Conservation (phyloP, 2,797 vertebrate species). For the Hoplostethus mediterraneus region DNA sequence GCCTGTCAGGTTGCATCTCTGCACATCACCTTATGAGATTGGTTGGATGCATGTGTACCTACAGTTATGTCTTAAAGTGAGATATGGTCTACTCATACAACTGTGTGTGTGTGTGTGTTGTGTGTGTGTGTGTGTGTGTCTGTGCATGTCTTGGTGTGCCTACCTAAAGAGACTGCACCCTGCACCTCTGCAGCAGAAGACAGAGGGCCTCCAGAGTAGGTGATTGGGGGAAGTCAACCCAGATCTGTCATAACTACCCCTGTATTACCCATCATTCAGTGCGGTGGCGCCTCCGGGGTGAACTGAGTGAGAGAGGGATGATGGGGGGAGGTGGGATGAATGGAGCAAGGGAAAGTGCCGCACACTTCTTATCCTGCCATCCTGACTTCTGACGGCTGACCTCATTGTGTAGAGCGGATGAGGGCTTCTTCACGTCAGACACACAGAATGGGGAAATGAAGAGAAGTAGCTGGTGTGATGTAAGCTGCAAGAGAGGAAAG, state of each 20-base stretch:
- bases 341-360: slow-evolving; percentile 42
- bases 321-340: slow-evolving; percentile 46
- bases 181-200: slow-evolving; percentile 42
- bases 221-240: slow-evolving; percentile 63
- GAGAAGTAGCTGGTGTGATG: slow-evolving; percentile 40
- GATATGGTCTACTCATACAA: slow-evolving; percentile 1
- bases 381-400: slow-evolving; percentile 52
- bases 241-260: slow-evolving; percentile 69
- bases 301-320: slow-evolving; percentile 45
- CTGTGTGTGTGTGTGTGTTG: neutral
- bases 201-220: slow-evolving; percentile 27
- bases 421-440: slow-evolving; percentile 50
- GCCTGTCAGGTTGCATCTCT: slow-evolving; percentile 17
- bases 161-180: slow-evolving; percentile 9
- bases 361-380: slow-evolving; percentile 47
- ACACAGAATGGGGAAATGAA: slow-evolving; percentile 19
- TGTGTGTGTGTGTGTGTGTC: neutral
- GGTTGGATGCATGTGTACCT: slow-evolving; percentile 1
- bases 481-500: slow-evolving; percentile 26
- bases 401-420: slow-evolving; percentile 50
- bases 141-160: slow-evolving; percentile 3
- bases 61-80: slow-evolving; percentile 9
- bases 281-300: slow-evolving; percentile 26
- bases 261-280: slow-evolving; percentile 59
- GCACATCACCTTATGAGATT: neutral